These are phyloP conservation scores for Merodon equestris DNA, from an alignment of 2,888 invertebrate genomes.

Conservation along the genomic window DNA sequence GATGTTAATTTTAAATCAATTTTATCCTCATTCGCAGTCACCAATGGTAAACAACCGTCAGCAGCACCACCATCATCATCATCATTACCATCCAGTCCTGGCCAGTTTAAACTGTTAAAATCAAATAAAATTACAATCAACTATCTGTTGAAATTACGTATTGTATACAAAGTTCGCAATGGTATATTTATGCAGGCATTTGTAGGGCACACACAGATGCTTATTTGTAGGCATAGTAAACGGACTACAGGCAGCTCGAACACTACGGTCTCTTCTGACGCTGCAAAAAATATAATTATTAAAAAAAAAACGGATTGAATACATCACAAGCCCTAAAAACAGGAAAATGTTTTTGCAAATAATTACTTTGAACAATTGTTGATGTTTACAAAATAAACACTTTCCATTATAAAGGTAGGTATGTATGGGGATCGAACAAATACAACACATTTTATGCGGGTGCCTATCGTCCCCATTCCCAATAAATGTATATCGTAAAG, in stretches of 20 bases:
- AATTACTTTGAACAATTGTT: conserved; percentile 48
- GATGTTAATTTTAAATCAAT: conserved; percentile 66
- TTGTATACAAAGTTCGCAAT: too few species aligned
- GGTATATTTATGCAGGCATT: too few species aligned
- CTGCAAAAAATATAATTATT: conserved; percentile 35
- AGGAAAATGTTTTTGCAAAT: conserved; percentile 52
- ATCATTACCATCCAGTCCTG: conserved; percentile 6
- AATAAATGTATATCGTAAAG: too few species aligned
- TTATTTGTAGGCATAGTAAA: background rate
- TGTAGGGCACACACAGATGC: background rate
- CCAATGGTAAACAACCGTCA: conserved; percentile 24
- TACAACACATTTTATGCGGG: too few species aligned
- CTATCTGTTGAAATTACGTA: conserved; percentile 50
- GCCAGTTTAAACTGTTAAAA: conserved; percentile 51
- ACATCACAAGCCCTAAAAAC: conserved; percentile 32
- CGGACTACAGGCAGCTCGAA: too few species aligned
- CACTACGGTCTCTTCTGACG: background rate
- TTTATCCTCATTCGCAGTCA: conserved; percentile 35
- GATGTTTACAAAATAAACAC: conserved; percentile 23
- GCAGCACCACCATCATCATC: conserved; percentile 35
- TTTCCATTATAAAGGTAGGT: too few species aligned
- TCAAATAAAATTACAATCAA: conserved; percentile 54
- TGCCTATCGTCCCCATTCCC: too few species aligned
- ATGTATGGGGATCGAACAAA: background rate
- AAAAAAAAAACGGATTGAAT: conserved; percentile 19